Evolutionary conservation across 2,797 vertebrate species (phyloP), one percentile per base, ranked within the genome.

Genomic region (Oophaga sylvatica): DNA sequence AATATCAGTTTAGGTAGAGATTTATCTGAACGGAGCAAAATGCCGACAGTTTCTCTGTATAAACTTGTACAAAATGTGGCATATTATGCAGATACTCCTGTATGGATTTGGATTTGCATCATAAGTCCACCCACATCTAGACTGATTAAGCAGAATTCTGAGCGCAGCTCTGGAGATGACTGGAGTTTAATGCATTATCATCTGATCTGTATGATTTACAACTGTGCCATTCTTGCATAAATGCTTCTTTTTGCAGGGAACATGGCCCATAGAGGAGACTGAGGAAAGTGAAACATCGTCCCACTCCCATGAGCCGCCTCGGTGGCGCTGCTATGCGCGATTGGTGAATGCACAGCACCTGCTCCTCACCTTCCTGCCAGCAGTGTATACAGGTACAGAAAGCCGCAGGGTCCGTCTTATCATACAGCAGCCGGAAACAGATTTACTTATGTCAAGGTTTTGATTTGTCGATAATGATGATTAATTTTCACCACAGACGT

Each of bases 251-350:
- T 68, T 9, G 62, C 92, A 99, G 98, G 96, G 95, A 89, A 94
- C 95, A 7, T 95, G 95, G 90, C 96, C 95, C 80, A 89, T 94
- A 45, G 97, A 98, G 81, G 93, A 95, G 60, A 95, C 93, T 77
- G 96, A 96, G 79, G 96, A 97, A 35, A 96, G 95, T 0, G 87
- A 92, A 45, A 78, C 92, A 57, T 79, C 93, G 86, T 53, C 84
- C 13, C 93, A 93, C 70, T 87, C 83, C 0, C 93, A 92, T 76
- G 88, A 92, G 45, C 89, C 87, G 0, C 96, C 96, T 15, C 97
- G 96, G 48, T 99, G 98, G 98, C 96, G 95, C 87, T 99, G 98
- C 92, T 99, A 99, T 10, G 95, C 96, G 67, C 98, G 97, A 90
- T 95, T 96, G 86, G 94, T 97, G 91, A 97, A 92, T 90, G 94